Base-by-base conservation (phyloP, 2,888 invertebrate genomes). In the Heliconius erato region DNA sequence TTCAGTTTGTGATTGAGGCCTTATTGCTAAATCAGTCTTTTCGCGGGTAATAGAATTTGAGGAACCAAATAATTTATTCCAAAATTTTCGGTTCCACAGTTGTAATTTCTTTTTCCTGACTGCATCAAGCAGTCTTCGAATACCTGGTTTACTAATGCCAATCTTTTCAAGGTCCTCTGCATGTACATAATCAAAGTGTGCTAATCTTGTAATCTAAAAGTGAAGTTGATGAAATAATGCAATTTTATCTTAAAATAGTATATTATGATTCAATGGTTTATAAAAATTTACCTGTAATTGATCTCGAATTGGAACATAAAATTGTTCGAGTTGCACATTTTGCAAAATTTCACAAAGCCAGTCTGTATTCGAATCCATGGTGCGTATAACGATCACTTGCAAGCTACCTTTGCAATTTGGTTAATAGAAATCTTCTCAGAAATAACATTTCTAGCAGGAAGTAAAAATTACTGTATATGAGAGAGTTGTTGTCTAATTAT, bases 131-230 rank as follows among this genome's bases (percentile, higher is more conserved):
- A 99, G 95, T 81, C 99, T 96, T 63, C 99, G 96, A 6, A 98
- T 97, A 5, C 99, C 99, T 79, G 99, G 99, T 91, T 98, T 98
- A 77, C 99, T 98, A 90, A 99, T 97, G 3, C 99, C 99, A 90
- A 99, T 98, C 90, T 98, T 98, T 91, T 99, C 99, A 90, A 99
- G 96, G 94, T 99, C 99, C 87, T 99, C 99, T 0, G 98, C 96
- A 89, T 98, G 98, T n/a, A 99, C 99, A 97, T 98, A 99, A 89
- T 99, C 99, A 92, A 99, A 99, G 94, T 99, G 99, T 79, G 99
- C 98, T 88, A 99, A 94, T 84, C 99, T 97, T 63, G 99, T 99
- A 82, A 99, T 97, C 97, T 98, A 97, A 85, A 93, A 94, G 86
- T 85, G 84, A 71, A 28, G 40, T 23, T 19, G n/a, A 16, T 23